Base-by-base conservation (phyloP, 2,888 invertebrate genomes). In the Dimorphilus gyrociliatus region DNA sequence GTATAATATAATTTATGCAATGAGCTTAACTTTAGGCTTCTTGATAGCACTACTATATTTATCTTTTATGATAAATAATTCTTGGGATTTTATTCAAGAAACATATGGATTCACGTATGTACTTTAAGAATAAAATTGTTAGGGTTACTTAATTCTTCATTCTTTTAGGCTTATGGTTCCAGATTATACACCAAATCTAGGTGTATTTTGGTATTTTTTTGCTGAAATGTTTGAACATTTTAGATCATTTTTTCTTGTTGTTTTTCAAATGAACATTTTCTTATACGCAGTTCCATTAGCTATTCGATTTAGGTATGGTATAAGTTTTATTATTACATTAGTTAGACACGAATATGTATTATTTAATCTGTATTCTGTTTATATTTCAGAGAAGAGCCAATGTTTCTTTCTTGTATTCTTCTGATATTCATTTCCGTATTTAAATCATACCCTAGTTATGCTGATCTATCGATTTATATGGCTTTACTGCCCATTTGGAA, bases 211-310 rank as follows among this genome's bases (percentile, higher is more conserved):
- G 97, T 99, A 97, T 56, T 94, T 99, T 66, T 97, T 99, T 63
- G 92, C 90, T 1, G 94, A 97, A 70, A 90, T 94, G 85, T 97
- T 99, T 69, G 92, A 94, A 50, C 94, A 99, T 64, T 99, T 97
- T 55, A 74, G 88, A 29, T 71, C 78, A 37, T 73, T 99, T 50
- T 99, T 97, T 65, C 75, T 92, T 16, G 85, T 79, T 55, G 82
- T 90, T 42, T 94, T 97, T 61, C 94, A 94, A 71, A 78, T 97
- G 46, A 92, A 94, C 64, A 82, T 81, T 3, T 72, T 88, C 32
- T 67, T 97, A 28, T 94, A 94, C 61, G 71, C 88, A 32, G 69
- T 86, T 12, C 94, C 94, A 1, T 65, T 97, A 16, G 51, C 64
- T 7, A 44, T 67, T 2, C 58, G 55, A 41, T 50, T 70, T n/a